Conservation (phyloP, 2,797 vertebrate genomes). For the Garrulus glandarius region DNA sequence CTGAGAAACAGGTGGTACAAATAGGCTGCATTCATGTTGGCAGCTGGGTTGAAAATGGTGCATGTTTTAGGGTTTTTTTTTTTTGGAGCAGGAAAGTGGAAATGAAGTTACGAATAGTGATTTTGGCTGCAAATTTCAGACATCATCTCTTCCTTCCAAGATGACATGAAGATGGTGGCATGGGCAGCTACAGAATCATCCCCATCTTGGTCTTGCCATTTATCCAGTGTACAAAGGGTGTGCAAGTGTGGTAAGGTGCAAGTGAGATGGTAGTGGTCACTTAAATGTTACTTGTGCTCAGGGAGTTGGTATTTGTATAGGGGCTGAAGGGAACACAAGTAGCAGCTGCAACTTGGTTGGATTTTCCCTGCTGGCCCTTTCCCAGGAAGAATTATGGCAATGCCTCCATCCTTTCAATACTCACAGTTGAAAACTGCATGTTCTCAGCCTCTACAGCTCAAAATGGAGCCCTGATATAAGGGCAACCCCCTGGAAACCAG, state of each 20-base stretch:
- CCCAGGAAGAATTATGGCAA: neutral
- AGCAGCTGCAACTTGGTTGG: neutral
- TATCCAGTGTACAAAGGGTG: fast-evolving
- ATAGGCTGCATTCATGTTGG: fast-evolving
- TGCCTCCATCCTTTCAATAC: neutral
- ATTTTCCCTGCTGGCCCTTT: neutral
- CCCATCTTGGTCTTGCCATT: neutral
- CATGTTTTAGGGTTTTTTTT: fast-evolving
- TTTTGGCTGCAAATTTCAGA: neutral
- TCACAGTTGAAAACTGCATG: neutral
- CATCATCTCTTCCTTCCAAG: neutral
- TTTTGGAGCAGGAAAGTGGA: neutral
- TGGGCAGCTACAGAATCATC: neutral
- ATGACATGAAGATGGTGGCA: neutral
- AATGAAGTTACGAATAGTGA: neutral
- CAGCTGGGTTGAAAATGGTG: neutral
- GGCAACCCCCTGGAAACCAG: neutral
- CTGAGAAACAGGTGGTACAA: neutral
- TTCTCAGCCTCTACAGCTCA: neutral
- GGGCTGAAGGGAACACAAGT: neutral
- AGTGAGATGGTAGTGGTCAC: neutral
- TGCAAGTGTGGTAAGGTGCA: neutral
- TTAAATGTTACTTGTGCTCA: neutral
- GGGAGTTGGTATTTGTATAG: neutral
- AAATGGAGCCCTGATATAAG: neutral